Evolutionary conservation across 2,113 vertebrate genomes (phyloP), one percentile per base, ranked within the genome.

Genomic region (Phylloscopus trochilus): DNA sequence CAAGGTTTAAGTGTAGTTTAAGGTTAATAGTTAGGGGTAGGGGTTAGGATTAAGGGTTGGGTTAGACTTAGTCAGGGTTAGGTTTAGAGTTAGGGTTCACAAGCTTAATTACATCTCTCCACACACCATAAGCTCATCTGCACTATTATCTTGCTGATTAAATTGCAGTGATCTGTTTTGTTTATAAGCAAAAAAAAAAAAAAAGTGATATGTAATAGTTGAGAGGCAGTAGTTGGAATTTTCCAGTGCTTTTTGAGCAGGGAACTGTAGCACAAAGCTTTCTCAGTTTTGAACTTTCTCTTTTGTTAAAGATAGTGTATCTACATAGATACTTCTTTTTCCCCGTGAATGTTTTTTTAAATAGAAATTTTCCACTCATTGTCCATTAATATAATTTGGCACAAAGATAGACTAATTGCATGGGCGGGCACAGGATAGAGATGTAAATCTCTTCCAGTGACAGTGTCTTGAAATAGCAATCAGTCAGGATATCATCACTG

Each of bases 371-470:
- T 90, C 66, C 27, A 66, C 67, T 93, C 44, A 22, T 74, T 89
- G 51, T 78, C 58, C 83, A 76, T 86, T 82, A 86, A 56, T 88
- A n/a, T 59, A 1, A 52, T 76, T 83, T 86, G 46, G 53, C 75
- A 73, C 63, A 90, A 85, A 79, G 89, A 62, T 6, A 93, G 59
- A 79, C 52, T 90, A 78, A 85, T 88, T 92, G 83, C 79, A 73
- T 47, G 67, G 75, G 86, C 27, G 43, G 75, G 41, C 70, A 44
- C 27, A 39, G 23, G 62, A 68, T 7, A 55, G 51, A 66, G 70
- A 43, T 76, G 85, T 37, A 88, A 86, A 86, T 88, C 53, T 90
- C 31, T 56, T 68, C 49, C 41, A 66, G 41, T 83, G 91, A 72
- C 44, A 64, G 70, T 35, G 30, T 83, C 89, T 86, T 69, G 83